Evolutionary conservation across 2,888 invertebrate genomes (phyloP).

Genomic region (Thereva unica): DNA sequence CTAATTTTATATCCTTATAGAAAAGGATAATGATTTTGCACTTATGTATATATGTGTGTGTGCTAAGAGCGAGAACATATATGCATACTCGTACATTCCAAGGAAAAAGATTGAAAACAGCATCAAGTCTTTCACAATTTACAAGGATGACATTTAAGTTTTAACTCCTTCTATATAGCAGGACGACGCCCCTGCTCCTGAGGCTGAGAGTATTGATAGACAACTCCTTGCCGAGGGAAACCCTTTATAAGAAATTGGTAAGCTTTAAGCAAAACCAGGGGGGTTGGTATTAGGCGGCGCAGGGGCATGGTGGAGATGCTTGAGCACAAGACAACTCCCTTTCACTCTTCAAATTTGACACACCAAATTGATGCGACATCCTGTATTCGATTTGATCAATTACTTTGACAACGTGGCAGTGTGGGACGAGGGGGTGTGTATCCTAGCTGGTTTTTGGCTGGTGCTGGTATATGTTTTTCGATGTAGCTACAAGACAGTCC

Average conservation of each 20-base stretch:
- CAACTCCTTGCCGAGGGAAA: conserved; percentile 1
- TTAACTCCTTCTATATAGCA: conserved; percentile 6
- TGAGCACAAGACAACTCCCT: conserved; percentile 42
- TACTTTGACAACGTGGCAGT: conserved; percentile 9
- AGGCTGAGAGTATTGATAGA: neutral
- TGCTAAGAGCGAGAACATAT: too few relatives aligned
- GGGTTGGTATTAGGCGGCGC: too few relatives aligned
- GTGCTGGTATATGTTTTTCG: neutral
- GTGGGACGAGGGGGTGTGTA: too few relatives aligned
- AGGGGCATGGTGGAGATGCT: too few relatives aligned
- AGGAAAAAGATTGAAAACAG: neutral
- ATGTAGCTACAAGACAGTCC: neutral
- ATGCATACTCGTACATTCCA: too few relatives aligned
- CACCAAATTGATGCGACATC: conserved; percentile 52
- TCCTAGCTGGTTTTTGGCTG: too few relatives aligned
- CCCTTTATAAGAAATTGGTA: conserved; percentile 5
- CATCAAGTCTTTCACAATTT: neutral
- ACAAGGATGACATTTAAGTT: conserved; percentile 13
- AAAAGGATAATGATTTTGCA: too few relatives aligned
- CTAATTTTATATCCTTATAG: neutral
- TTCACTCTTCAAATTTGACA: conserved; percentile 51
- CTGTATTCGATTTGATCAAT: conserved; percentile 49
- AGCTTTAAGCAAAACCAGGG: too few relatives aligned
- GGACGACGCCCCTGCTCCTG: neutral
- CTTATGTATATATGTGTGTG: too few relatives aligned